These are phyloP conservation scores for Campylomormyrus tamandua DNA, from an alignment of 2,113 vertebrate genomes.

Conservation along the genomic window DNA sequence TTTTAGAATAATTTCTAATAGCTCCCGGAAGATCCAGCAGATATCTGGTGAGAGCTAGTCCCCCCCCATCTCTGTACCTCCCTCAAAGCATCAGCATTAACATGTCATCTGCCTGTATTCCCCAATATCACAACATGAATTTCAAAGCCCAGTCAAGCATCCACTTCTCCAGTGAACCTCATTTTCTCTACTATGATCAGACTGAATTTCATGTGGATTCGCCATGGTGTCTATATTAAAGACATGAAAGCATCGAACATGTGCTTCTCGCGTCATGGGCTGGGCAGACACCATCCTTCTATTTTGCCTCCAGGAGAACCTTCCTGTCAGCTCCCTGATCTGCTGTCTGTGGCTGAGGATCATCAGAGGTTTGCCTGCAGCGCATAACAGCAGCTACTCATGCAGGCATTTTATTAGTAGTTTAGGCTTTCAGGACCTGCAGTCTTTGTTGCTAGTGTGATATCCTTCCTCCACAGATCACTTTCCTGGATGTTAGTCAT, in stretches of 20 bases:
- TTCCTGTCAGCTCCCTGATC: neutral
- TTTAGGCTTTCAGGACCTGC: neutral
- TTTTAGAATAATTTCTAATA: neutral
- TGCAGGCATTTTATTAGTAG: neutral
- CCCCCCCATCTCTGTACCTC: neutral
- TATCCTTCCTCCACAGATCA: neutral
- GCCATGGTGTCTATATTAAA: neutral
- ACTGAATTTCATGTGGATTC: neutral
- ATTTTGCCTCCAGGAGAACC: neutral
- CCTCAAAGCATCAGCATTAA: neutral
- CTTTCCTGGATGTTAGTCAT: neutral
- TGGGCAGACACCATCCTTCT: neutral
- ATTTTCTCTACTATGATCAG: neutral
- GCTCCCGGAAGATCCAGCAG: neutral
- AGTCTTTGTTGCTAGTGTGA: neutral
- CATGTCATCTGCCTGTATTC: neutral
- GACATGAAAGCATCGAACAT: neutral
- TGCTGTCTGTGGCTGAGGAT: neutral
- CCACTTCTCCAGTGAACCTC: neutral
- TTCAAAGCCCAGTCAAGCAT: neutral
- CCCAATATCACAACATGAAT: neutral
- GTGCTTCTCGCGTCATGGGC: neutral
- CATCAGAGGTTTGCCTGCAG: neutral
- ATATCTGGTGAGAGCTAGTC: neutral
- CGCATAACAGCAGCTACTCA: neutral